Evolutionary conservation across 2,888 invertebrate genomes (phyloP), one percentile per base, ranked within the genome.

Genomic region (Brenthis hecate): DNA sequence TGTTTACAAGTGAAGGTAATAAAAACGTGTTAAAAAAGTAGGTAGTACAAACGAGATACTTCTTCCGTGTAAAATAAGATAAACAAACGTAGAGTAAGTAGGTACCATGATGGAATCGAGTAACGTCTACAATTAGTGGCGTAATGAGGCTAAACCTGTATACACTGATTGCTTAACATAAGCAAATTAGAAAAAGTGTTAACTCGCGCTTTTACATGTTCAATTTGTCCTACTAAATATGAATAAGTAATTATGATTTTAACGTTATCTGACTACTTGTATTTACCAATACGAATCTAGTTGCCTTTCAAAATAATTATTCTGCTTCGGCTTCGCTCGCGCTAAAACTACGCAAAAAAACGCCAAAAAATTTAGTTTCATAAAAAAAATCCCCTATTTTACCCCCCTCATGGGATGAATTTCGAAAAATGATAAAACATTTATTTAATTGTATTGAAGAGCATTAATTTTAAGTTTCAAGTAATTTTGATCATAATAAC

Each of bases 121-220:
- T 51, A 53, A 51, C 65, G 57, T 62, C 63, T 66, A 62, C 61
- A 65, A 67, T 57, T 53, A 68, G 65, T 57, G 65, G 56, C 55
- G 58, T 63, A 71, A 64, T 66, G 64, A 66, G 65, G 56, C 50
- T 69, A 62, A 71, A 68, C 64, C 70, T 71, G 74, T 64, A 72
- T 72, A 72, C 72, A 68, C 66, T 53, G 64, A 55, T 58, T 32
- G 65, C 71, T 77, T 68, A 71, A 77, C 78, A 75, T 76, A 75
- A 74, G 73, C 72, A 73, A 68, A 72, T 77, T 73, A 74, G 70
- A 78, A 77, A 77, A 69, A 71, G 72, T 73, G 74, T 75, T 78
- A 78, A 77, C 74, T 72, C 68, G 71, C 70, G 65, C 73, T 69
- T 71, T 71, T 72, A 56, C 53, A 51, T 72, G 72, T 73, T 76